Base-by-base conservation (phyloP, 2,888 invertebrate genomes). In the Gibbula magus region DNA sequence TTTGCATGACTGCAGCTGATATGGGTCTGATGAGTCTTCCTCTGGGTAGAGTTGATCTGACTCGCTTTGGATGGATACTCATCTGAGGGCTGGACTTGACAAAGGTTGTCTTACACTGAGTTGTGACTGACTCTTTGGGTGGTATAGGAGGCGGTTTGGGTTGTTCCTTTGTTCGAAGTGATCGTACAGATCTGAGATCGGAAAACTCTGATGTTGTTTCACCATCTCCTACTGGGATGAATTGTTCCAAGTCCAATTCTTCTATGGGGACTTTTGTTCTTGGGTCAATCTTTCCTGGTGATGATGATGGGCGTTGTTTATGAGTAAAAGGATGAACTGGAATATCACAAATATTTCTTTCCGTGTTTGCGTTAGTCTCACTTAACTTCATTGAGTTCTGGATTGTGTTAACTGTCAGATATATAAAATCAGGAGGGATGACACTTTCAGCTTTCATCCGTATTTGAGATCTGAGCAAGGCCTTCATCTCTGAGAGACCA, bases 401-500 rank as follows among this genome's bases (percentile, higher is more conserved):
- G 54, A 92, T 91, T 45, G 91, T 88, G 85, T 89, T 91, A 0
- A 92, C 89, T 16, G 91, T 90, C n/a, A 91, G 83, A 77, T 91
- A 92, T 16, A 92, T 89, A 84, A 92, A 92, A 80, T 91, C 91
- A 20, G 92, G 92, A 1, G 92, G 91, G 10, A 90, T 86, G 76
- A 88, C 80, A 39, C 82, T 88, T 66, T 90, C 89, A 18, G 88
- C 84, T 79, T 87, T 89, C 86, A 88, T 88, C 45, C 92, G 81
- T 73, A 92, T 92, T 84, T 92, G 92, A 32, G 92, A 91, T 22
- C 91, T 82, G 29, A 92, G 86, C 76, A 92, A 82, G 7, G 91
- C 81, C 81, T 92, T 92, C 25, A 90, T 92, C 78, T 92, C 92
- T 7, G 89, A 87, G 75, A 92, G 84, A 10, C 87, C 85, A 61